These are phyloP conservation scores for Parnassius mnemosyne DNA, from an alignment of 2,888 invertebrate species.

Conservation along the genomic window DNA sequence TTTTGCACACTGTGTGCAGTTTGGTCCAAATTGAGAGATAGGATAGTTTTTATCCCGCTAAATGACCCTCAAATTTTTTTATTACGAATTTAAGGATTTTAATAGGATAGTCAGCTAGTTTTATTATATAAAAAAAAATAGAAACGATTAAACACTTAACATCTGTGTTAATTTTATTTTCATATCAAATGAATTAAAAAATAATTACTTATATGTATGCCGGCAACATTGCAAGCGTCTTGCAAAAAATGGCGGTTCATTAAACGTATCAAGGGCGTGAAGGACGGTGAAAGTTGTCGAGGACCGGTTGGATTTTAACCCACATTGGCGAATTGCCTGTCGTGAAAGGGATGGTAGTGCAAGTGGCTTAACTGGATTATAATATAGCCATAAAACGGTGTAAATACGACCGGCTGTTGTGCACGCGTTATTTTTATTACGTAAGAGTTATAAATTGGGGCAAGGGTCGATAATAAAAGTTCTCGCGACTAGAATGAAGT, in stretches of 20 bases:
- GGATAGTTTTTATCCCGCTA: no score
- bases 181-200: no score
- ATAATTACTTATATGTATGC: neutral
- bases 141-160: no score
- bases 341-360: slow-evolving; percentile 12
- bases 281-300: slow-evolving; percentile 54
- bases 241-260: slow-evolving; percentile 24
- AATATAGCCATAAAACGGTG: slow-evolving; percentile 3
- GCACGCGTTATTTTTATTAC: slow-evolving; percentile 6
- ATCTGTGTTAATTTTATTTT: no score
- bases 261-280: slow-evolving; percentile 41
- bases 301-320: slow-evolving; percentile 41
- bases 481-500: neutral
- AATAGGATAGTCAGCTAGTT: no score
- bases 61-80: no score
- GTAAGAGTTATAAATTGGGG: slow-evolving; percentile 9
- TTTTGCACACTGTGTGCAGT: no score
- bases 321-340: slow-evolving; percentile 17
- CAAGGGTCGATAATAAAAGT: neutral
- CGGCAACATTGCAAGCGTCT: slow-evolving; percentile 7
- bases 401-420: neutral
- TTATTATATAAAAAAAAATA: no score
- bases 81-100: no score
- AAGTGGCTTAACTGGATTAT: neutral
- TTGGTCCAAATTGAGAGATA: no score